Evolutionary conservation across 2,113 vertebrate species (phyloP).

Genomic region (Lycaon pictus): DNA sequence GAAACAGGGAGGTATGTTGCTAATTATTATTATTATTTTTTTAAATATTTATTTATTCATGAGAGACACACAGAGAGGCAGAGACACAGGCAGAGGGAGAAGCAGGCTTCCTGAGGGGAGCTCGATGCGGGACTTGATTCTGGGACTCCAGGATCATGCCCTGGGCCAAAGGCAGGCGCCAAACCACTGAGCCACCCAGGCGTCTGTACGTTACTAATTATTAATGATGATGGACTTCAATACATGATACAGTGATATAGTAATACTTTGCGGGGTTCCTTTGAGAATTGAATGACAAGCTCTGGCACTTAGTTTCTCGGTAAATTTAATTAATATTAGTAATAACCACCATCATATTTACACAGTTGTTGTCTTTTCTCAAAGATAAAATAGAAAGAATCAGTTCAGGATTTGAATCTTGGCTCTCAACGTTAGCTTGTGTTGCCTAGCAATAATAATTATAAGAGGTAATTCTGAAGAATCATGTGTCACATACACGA

Average conservation of each 20-base stretch:
- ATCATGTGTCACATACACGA: background rate
- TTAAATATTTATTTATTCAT: too few relatives aligned
- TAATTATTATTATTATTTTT: background rate
- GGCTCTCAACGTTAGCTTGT: background rate
- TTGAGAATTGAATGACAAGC: slow-evolving; percentile 46
- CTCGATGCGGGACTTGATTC: too few relatives aligned
- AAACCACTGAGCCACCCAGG: too few relatives aligned
- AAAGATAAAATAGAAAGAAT: background rate
- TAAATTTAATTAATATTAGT: background rate
- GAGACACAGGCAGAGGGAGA: too few relatives aligned
- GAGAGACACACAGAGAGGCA: too few relatives aligned
- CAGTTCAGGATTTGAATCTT: background rate
- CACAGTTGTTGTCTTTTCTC: background rate
- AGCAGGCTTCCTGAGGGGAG: too few relatives aligned
- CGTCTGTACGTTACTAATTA: too few relatives aligned
- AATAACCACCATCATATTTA: background rate
- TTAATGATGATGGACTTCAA: background rate
- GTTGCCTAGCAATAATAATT: background rate
- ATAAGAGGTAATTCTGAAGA: background rate
- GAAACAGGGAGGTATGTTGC: background rate
- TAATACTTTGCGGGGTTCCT: background rate
- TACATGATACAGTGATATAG: background rate
- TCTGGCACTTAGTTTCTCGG: background rate
- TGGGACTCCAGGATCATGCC: too few relatives aligned
- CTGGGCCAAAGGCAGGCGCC: too few relatives aligned